phyloP scores from a whole-genome alignment of 2,113 vertebrate species.

The Paracanthobrama guichenoti region DNA sequence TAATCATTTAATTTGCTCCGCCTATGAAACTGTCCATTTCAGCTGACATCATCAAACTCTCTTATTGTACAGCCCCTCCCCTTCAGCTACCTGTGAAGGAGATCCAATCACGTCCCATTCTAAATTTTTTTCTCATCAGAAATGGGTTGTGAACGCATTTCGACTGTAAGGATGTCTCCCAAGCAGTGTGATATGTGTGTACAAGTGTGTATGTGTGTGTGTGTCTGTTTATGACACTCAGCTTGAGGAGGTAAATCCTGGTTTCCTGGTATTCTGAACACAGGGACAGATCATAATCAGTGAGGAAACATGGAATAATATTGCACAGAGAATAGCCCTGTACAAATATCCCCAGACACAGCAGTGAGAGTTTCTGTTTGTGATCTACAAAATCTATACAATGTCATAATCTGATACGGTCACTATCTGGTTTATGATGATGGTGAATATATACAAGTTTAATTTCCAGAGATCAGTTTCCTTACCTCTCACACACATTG shows the following conservation, averaged over 20 bases:
- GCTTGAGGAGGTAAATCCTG: constrained; percentile 59
- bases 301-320: constrained; percentile 49
- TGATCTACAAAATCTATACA: constrained; percentile 39
- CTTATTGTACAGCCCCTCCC: background rate
- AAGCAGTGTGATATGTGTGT: constrained; percentile 32
- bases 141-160: constrained; percentile 35
- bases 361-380: constrained; percentile 43
- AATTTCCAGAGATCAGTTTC: constrained; percentile 38
- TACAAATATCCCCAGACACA: constrained; percentile 39
- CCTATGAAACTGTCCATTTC: background rate
- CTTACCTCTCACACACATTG: background rate
- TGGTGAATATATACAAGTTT: background rate
- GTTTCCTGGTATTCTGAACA: constrained; percentile 62
- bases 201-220: constrained; percentile 28
- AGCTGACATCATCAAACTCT: background rate
- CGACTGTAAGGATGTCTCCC: constrained; percentile 48
- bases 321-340: constrained; percentile 39
- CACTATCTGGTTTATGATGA: constrained; percentile 46
- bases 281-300: constrained; percentile 56
- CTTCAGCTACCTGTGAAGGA: background rate
- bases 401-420: constrained; percentile 43
- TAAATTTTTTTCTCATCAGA: background rate
- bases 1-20: background rate
- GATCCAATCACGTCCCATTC: background rate
- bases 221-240: constrained; percentile 42